Percentiles rank a stretch among this genome's conserved stretches.
Conservation (phyloP, 2,113 vertebrate genomes). For the Anser brachyrhynchus region DNA sequence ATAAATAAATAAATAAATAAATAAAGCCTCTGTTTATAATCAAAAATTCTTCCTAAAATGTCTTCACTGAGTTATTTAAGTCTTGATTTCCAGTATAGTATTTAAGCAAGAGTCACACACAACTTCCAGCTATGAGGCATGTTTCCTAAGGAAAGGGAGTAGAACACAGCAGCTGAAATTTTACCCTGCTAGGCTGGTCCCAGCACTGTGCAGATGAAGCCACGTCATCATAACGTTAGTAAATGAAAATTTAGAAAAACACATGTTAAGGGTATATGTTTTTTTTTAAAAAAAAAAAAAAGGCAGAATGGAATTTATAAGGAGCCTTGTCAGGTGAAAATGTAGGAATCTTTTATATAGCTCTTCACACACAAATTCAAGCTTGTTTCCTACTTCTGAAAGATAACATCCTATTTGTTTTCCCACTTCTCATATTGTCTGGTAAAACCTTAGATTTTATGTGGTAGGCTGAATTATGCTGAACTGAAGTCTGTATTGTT, state of each 20-base stretch:
- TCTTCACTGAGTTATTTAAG: neutral
- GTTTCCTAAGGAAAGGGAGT: neutral
- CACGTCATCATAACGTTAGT: neutral
- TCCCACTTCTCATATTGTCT: fast-evolving
- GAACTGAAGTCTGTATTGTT: neutral
- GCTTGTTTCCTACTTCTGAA: neutral
- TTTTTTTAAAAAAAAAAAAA: neutral
- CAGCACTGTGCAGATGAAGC: neutral
- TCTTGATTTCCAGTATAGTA: neutral
- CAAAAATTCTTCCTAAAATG: neutral
- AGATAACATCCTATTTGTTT: neutral
- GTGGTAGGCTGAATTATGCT: neutral
- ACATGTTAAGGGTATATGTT: neutral
- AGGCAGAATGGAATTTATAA: neutral
- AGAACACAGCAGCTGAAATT: neutral
- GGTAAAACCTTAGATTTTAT: neutral
- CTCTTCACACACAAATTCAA: neutral
- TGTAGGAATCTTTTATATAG: fast-evolving
- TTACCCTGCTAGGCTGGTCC: neutral
- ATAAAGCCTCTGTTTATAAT: neutral
- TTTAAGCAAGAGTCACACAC: neutral
- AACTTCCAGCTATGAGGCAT: neutral
- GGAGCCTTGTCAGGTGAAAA: neutral
- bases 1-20: neutral
- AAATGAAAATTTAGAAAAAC: neutral